A percentile compares a stretch with the other conserved stretches of the same genome.
Conservation (phyloP, 1,140 invertebrate genomes). For the Elymnias hypermnestra region DNA sequence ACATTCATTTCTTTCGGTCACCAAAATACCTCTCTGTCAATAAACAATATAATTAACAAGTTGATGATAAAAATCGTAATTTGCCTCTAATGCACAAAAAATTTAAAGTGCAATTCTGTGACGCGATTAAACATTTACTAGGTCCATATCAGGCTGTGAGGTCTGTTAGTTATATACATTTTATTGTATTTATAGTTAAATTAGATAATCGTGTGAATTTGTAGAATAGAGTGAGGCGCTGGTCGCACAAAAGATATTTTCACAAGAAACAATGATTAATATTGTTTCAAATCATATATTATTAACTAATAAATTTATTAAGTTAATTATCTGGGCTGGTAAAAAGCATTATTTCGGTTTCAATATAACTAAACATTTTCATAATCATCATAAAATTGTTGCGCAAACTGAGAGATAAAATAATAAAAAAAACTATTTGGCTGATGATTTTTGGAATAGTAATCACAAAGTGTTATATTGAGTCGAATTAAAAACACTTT, state of each 20-base stretch:
- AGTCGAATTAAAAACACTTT: no score
- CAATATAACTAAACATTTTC: not conserved
- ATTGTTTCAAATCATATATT: constrained; percentile 13
- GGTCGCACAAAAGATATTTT: constrained; percentile 38
- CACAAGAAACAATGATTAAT: constrained; percentile 3
- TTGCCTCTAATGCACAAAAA: no score
- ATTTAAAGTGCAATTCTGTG: constrained; percentile 30
- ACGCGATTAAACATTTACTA: constrained; percentile 30
- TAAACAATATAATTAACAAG: no score
- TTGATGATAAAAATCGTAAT: no score
- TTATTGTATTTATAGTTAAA: constrained; percentile 25
- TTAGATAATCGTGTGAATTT: constrained; percentile 17
- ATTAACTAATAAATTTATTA: constrained; percentile 7
- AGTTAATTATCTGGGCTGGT: not conserved
- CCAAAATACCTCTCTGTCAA: no score
- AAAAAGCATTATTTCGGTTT: not conserved
- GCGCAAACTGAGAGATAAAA: no score
- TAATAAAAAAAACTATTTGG: not conserved
- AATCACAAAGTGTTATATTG: no score
- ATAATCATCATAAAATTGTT: not conserved
- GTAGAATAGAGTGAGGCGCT: constrained; percentile 41
- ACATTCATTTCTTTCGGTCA: no score
- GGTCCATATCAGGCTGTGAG: constrained; percentile 44
- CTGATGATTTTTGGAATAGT: not conserved
- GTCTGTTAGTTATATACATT: constrained; percentile 36